A percentile compares a stretch with the other conserved stretches of the same genome.
phyloP scores from a whole-genome alignment of 92 coral and sea anemone genomes.

The Siderastrea siderea region DNA sequence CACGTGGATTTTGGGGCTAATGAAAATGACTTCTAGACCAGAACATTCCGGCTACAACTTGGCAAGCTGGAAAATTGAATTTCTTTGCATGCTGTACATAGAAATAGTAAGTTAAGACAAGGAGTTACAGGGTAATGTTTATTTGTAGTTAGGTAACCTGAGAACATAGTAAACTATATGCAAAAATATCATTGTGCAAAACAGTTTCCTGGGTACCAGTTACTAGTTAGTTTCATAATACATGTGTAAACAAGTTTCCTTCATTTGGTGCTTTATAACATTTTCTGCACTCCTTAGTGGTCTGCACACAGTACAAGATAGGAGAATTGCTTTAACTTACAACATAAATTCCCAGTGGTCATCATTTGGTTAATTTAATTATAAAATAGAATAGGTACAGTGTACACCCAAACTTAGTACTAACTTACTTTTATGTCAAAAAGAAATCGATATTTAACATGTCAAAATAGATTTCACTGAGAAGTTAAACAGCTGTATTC shows the following conservation, averaged over 20 bases:
- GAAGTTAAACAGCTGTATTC: constrained; percentile 2
- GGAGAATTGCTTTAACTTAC: background rate
- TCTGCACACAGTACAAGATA: background rate
- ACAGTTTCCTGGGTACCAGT: background rate
- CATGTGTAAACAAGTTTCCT: background rate
- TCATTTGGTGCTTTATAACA: background rate
- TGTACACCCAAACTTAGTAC: background rate
- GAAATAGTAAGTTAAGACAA: background rate
- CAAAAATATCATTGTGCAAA: background rate
- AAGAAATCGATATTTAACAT: constrained; percentile 7
- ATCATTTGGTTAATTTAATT: constrained; percentile 18
- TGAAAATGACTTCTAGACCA: background rate
- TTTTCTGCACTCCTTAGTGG: background rate
- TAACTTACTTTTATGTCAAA: background rate
- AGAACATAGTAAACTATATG: background rate
- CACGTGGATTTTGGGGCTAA: background rate
- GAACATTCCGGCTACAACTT: background rate
- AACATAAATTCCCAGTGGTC: constrained; percentile 7
- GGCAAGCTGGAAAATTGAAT: background rate
- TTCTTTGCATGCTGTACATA: background rate
- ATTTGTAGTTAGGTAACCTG: background rate
- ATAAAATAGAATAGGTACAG: constrained; percentile 6
- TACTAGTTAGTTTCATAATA: background rate
- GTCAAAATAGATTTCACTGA: constrained; percentile 29
- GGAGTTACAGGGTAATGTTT: background rate